A percentile compares a stretch with the other conserved stretches of the same genome.
Conservation (phyloP, 1,140 invertebrate genomes). For the Eriosoma lanigerum region DNA sequence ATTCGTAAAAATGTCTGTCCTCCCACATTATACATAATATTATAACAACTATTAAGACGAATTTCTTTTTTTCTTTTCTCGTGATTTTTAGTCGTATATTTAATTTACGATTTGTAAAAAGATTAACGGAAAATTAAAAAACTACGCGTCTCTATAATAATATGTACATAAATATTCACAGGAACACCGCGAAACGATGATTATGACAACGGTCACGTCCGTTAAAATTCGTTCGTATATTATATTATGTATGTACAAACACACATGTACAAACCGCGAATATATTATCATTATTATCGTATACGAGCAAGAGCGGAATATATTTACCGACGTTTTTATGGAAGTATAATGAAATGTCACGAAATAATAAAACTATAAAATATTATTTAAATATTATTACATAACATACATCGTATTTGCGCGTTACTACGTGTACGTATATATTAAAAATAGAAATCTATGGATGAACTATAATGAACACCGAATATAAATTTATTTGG, state of each 20-base stretch:
- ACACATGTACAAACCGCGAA: constrained; percentile 1
- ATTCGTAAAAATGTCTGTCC: constrained; percentile 16
- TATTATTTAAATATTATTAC: neutral
- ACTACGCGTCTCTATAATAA: neutral
- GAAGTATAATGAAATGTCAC: neutral
- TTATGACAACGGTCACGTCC: constrained; percentile 46
- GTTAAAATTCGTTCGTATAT: neutral
- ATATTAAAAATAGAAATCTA: neutral
- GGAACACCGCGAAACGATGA: neutral
- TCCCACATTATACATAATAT: no score
- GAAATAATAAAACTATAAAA: neutral
- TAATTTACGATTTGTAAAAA: constrained; percentile 21
- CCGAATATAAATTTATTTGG: no score
- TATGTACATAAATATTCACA: no score
- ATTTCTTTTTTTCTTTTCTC: neutral
- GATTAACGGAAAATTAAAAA: constrained; percentile 9
- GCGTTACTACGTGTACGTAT: neutral
- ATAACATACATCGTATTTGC: neutral
- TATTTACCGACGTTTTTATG: constrained; percentile 31
- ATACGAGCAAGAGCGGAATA: neutral
- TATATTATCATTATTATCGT: neutral
- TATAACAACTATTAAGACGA: no score
- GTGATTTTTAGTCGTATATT: constrained; percentile 34
- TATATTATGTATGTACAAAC: neutral
- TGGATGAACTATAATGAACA: no score